Conservation (phyloP, 1,140 invertebrate genomes). For the Temnothorax nylanderi region DNA sequence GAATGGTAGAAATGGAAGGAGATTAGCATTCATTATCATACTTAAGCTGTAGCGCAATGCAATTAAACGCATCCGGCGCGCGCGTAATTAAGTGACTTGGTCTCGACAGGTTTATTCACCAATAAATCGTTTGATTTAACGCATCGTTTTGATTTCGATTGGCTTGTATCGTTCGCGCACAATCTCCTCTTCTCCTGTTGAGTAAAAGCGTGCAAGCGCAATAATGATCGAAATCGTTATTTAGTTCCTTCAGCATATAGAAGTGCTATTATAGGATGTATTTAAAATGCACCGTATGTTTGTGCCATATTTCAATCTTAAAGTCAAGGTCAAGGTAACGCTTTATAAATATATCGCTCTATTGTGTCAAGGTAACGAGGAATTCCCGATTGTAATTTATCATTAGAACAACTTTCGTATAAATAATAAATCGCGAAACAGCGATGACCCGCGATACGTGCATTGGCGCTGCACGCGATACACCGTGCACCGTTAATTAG, state of each 20-base stretch:
- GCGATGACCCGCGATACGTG: background rate
- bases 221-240: conserved; percentile 11
- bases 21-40: conserved; percentile 11
- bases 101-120: background rate
- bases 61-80: conserved; percentile 9
- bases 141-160: background rate
- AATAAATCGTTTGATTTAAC: conserved; percentile 16
- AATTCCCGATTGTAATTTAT: background rate
- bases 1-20: background rate
- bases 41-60: background rate
- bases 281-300: background rate
- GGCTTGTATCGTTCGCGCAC: background rate
- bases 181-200: background rate
- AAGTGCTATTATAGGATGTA: background rate
- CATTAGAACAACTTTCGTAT: background rate
- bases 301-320: background rate
- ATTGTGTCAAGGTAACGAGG: background rate
- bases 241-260: background rate
- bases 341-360: background rate
- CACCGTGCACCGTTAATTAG: conserved; percentile 12
- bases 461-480: background rate
- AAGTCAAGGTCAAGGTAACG: background rate
- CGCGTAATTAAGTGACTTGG: conserved; percentile 1
- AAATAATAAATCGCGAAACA: background rate
- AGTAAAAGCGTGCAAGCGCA: background rate